Evolutionary conservation across 2,888 invertebrate species (phyloP).

Genomic region (Melanotus villosus): DNA sequence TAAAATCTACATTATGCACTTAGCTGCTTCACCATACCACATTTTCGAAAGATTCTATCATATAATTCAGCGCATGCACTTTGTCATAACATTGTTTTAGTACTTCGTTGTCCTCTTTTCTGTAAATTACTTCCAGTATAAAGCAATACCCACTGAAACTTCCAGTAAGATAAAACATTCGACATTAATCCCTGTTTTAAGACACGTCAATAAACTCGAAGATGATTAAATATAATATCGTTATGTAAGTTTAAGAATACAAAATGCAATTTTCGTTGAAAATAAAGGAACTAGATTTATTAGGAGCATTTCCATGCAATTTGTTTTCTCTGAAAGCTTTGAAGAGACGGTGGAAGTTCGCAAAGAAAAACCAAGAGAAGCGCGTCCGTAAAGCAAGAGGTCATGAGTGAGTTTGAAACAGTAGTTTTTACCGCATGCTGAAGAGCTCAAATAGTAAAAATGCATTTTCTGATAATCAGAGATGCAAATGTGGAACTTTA

Average conservation of each 20-base stretch:
- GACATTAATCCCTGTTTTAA: too few species aligned
- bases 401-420: conserved; percentile 24
- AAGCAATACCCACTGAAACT: neutral
- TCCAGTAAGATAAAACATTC: too few species aligned
- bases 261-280: conserved; percentile 10
- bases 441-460: neutral
- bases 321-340: conserved; percentile 18
- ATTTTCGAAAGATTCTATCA: neutral
- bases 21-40: neutral
- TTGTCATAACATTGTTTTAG: neutral
- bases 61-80: conserved; percentile 1
- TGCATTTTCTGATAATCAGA: conserved; percentile 5
- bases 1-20: conserved; percentile 9
- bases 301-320: conserved; percentile 26
- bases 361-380: conserved; percentile 10
- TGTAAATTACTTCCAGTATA: neutral
- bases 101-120: neutral
- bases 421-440: conserved; percentile 23
- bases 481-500: conserved; percentile 20
- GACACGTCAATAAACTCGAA: too few species aligned
- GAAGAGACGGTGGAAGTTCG: conserved; percentile 13
- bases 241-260: conserved; percentile 3
- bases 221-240: neutral
- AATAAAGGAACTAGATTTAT: conserved; percentile 4
- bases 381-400: conserved; percentile 25